These are phyloP conservation scores for Microtus pennsylvanicus DNA, from an alignment of 2,113 vertebrate species.

Conservation along the genomic window DNA sequence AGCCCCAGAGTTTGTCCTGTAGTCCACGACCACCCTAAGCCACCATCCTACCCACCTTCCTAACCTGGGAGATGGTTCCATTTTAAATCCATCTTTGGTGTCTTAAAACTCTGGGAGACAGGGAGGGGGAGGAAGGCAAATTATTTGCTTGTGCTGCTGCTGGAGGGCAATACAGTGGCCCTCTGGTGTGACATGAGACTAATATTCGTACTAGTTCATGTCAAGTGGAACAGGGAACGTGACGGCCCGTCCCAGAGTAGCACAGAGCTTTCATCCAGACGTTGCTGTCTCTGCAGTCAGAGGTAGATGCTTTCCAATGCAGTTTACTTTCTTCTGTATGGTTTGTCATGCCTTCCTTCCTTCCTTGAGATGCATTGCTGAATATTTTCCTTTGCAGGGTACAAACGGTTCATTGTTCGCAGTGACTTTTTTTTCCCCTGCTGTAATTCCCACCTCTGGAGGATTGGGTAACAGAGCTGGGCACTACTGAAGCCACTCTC, in stretches of 20 bases:
- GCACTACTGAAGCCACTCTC: constrained; percentile 32
- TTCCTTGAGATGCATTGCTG: not conserved
- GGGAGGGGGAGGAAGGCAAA: not conserved
- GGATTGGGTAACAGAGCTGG: constrained; percentile 62
- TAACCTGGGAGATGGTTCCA: not conserved
- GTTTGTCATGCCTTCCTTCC: not conserved
- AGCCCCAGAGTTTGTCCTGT: not conserved
- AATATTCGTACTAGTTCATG: not conserved
- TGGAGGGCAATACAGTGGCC: too few relatives aligned
- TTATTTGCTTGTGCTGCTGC: too few relatives aligned
- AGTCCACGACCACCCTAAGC: not conserved
- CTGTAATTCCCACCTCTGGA: constrained; percentile 40
- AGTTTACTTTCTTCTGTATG: not conserved
- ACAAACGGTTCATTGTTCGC: constrained; percentile 66
- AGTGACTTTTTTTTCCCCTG: not conserved
- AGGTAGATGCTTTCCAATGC: accelerated
- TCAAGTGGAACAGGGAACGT: not conserved
- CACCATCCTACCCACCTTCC: not conserved
- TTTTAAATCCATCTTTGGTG: not conserved
- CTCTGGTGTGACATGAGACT: not conserved
- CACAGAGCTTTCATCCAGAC: not conserved
- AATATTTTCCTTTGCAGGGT: constrained; percentile 6
- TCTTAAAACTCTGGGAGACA: not conserved
- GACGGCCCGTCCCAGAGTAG: not conserved
- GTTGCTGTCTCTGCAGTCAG: not conserved